Evolutionary conservation across 2,888 invertebrate genomes (phyloP), one percentile per base, ranked within the genome.

Genomic region (Pollenia labialis): DNA sequence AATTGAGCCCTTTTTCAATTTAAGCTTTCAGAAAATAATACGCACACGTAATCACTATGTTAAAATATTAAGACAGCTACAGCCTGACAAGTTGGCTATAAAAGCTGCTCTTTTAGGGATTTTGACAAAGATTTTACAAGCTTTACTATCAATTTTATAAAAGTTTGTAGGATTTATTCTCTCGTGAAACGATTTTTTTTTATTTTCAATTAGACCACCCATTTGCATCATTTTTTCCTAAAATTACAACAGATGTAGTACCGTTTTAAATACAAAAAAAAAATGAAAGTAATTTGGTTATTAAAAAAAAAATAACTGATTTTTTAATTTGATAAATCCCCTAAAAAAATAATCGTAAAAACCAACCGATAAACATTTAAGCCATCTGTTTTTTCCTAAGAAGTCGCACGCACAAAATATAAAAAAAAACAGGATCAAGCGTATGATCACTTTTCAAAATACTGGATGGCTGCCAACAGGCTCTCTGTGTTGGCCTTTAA

Each of bases 341-440:
- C 46, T 74, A 48, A 50, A 64, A 71, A 42, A 42, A 62, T 54
- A 12, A 66, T 44, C 64, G 44, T 72, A 72, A 77, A 77, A 66
- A 72, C 50, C 79, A 54, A 50, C 52, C 68, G 87, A 84, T 87
- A 87, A 87, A 81, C 72, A 60, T 74, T 77, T 56, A 69, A 77
- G 76, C 87, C 87, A 87, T 87, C 87, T 87, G 87, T 87, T 87
- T 81, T 68, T 84, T 87, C 84, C 50, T 64, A 7, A 81, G 81
- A 87, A 87, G 87, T 84, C 87, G 69, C 87, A 87, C 87, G 87
- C 87, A 87, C 76, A 81, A 77, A 50, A 58, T 44, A 48, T n/a
- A 18, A 69, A 69, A 16, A 50, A 50, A 18, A 40, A 58, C 12
- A 18, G 11, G 54, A 23, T 62, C 18, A 18, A 48, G 12, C 40